Evolutionary conservation across 2,888 invertebrate genomes (phyloP).

Genomic region (Opisthograptis luteolata): DNA sequence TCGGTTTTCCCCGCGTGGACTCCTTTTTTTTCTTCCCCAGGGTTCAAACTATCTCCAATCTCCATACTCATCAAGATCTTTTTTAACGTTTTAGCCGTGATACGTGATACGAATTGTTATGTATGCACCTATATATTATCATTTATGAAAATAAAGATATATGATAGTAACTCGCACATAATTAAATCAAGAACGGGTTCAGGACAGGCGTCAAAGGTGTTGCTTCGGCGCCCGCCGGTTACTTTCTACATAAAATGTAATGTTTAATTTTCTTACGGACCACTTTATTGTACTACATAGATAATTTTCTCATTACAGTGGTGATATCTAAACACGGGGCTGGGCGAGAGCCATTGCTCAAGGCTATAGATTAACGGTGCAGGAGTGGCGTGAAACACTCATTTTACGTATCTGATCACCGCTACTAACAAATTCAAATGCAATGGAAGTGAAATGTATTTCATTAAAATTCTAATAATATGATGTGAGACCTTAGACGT

Average conservation of each 20-base stretch:
- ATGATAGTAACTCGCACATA: conserved; percentile 2
- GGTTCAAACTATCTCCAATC: no score
- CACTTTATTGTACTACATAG: conserved; percentile 53
- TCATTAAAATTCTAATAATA: conserved; percentile 17
- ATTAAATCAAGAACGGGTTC: conserved; percentile 25
- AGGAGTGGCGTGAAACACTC: conserved; percentile 30
- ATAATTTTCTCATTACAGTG: conserved; percentile 57
- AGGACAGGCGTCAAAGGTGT: conserved; percentile 14
- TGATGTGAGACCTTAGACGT: conserved; percentile 12
- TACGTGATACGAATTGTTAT: no score
- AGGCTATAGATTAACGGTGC: conserved; percentile 36
- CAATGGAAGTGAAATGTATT: conserved; percentile 7
- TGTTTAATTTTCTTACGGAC: conserved; percentile 36
- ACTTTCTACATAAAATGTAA: conserved; percentile 39
- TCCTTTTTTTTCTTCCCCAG: no score
- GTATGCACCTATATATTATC: no score
- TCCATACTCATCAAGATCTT: no score
- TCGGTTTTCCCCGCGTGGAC: no score
- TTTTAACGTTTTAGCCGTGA: no score
- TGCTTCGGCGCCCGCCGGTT: conserved; percentile 14
- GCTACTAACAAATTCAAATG: conserved; percentile 26
- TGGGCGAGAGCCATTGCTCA: conserved; percentile 33
- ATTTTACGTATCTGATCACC: conserved; percentile 40
- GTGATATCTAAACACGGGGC: conserved; percentile 34
- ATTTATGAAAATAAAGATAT: background rate